Evolutionary conservation across 2,888 invertebrate species (phyloP).

Genomic region (Hipparchia semele): DNA sequence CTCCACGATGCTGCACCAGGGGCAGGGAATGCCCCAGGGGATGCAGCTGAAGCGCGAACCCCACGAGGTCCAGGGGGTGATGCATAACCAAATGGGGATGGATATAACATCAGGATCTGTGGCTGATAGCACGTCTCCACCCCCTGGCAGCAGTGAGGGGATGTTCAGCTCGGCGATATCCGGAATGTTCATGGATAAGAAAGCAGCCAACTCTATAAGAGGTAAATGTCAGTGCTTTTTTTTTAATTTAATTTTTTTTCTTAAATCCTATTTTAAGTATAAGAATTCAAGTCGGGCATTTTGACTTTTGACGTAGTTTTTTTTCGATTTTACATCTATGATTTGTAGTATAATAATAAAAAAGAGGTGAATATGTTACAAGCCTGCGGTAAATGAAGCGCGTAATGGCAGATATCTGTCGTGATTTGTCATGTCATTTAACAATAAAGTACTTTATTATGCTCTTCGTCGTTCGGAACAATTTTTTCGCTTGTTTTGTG

Average conservation of each 20-base stretch:
- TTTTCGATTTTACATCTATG: too few relatives aligned
- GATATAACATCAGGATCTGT: slow-evolving; percentile 67
- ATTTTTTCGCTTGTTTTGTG: too few relatives aligned
- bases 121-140: slow-evolving; percentile 85
- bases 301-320: background rate
- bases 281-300: background rate
- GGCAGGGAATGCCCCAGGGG: slow-evolving; percentile 57
- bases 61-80: slow-evolving; percentile 61
- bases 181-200: slow-evolving; percentile 82
- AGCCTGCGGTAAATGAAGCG: too few relatives aligned
- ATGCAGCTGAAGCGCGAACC: slow-evolving; percentile 74
- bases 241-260: slow-evolving; percentile 16
- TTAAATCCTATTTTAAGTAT: background rate
- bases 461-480: too few relatives aligned
- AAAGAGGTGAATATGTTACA: too few relatives aligned
- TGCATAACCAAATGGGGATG: slow-evolving; percentile 73
- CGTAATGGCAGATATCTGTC: too few relatives aligned
- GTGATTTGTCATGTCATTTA: too few relatives aligned
- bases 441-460: too few relatives aligned
- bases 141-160: slow-evolving; percentile 76
- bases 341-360: too few relatives aligned
- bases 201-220: slow-evolving; percentile 86
- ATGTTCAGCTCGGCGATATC: slow-evolving; percentile 74
- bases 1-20: slow-evolving; percentile 73
- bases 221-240: slow-evolving; percentile 66